These are phyloP conservation scores for Homarus americanus DNA, from an alignment of 1,140 invertebrate genomes.

Conservation along the genomic window DNA sequence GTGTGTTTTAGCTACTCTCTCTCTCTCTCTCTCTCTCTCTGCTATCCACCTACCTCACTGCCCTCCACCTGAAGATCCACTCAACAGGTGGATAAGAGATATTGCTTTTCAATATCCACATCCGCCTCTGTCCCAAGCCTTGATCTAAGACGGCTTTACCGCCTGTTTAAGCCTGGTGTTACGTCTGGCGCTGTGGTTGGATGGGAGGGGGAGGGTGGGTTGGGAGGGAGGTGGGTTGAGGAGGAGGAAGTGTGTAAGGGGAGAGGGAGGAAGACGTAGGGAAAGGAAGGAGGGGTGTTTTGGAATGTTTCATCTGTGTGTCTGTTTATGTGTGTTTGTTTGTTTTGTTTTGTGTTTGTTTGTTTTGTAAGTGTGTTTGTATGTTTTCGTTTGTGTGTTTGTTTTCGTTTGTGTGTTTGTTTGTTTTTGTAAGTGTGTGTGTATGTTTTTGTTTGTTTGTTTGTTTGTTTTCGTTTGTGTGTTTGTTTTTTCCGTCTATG, in stretches of 20 bases:
- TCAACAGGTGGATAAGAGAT: no score
- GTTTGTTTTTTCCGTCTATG: no score
- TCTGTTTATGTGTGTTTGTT: neutral
- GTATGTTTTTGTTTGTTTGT: neutral
- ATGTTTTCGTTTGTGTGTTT: neutral
- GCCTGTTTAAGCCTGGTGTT: no score
- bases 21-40: neutral
- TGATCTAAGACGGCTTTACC: no score
- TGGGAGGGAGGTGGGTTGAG: no score
- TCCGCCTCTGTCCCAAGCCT: no score
- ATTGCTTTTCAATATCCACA: no score
- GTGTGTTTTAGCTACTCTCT: no score
- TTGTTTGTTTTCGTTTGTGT: neutral
- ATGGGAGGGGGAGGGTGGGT: no score
- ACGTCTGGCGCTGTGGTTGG: no score
- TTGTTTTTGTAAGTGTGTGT: neutral
- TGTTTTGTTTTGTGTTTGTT: neutral
- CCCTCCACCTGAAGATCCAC: no score
- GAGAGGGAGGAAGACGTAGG: slow-evolving; percentile 1
- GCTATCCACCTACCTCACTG: neutral
- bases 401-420: neutral
- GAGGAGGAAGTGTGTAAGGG: no score
- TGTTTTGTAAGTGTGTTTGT: neutral
- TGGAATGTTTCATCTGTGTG: neutral
- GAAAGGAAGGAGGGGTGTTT: neutral